phyloP scores from a whole-genome alignment of 2,113 vertebrate species.

The Lophura nycthemera region DNA sequence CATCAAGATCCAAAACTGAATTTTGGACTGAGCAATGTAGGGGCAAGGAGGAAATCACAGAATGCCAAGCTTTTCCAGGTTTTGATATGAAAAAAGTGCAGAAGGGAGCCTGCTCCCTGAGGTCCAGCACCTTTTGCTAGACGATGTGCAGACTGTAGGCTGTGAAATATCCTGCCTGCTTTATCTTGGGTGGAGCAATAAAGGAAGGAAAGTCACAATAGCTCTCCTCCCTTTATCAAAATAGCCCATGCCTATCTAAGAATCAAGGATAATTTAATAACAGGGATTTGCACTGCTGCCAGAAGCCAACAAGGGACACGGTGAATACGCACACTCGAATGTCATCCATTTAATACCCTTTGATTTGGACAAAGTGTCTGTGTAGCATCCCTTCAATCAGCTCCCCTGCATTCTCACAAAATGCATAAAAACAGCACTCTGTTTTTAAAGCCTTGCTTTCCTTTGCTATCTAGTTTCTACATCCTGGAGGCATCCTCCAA shows the following conservation, averaged over 20 bases:
- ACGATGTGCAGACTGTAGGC: slow-evolving; percentile 4
- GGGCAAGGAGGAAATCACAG: neutral
- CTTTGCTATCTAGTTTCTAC: neutral
- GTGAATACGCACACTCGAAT: slow-evolving; percentile 12
- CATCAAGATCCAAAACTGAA: neutral
- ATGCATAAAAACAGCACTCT: neutral
- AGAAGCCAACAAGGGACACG: neutral
- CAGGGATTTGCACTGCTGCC: slow-evolving; percentile 11
- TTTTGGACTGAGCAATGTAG: neutral
- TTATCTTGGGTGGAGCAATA: slow-evolving; percentile 72
- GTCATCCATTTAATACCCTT: slow-evolving; percentile 48
- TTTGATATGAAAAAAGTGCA: neutral
- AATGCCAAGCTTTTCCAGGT: neutral
- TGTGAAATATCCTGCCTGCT: slow-evolving; percentile 64
- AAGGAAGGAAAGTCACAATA: slow-evolving; percentile 61
- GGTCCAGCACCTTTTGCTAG: slow-evolving; percentile 10
- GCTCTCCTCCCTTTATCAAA: slow-evolving; percentile 75
- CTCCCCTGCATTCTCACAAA: neutral
- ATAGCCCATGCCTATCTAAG: slow-evolving; percentile 62
- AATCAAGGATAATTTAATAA: slow-evolving; percentile 60
- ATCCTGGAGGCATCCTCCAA: neutral
- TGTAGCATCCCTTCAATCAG: neutral
- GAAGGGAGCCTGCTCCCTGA: neutral
- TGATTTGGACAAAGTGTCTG: neutral
- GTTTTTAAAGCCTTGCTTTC: neutral